phyloP scores from a whole-genome alignment of 2,888 invertebrate species.

The Dolichopus griseipennis region DNA sequence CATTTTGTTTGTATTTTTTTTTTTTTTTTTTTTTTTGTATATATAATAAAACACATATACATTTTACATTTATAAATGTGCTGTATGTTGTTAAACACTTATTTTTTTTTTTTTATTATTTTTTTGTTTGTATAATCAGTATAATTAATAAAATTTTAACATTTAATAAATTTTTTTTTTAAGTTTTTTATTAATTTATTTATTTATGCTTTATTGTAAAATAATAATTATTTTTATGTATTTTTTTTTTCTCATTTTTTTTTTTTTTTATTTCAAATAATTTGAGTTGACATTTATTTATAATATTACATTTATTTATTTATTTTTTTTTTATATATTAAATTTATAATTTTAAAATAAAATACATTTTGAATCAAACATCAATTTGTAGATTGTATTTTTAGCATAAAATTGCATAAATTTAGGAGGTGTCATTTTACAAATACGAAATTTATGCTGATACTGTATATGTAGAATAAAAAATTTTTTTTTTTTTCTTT shows the following conservation, averaged over 20 bases:
- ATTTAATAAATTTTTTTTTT: too few species aligned
- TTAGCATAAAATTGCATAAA: neutral
- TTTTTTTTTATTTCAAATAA: neutral
- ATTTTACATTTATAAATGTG: constrained; percentile 23
- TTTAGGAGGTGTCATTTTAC: neutral
- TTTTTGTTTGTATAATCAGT: too few species aligned
- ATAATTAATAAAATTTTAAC: too few species aligned
- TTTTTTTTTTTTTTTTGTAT: constrained; percentile 19
- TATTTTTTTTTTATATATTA: neutral
- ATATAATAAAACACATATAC: constrained; percentile 16
- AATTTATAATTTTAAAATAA: neutral
- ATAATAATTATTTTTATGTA: constrained; percentile 15
- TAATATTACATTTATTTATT: neutral
- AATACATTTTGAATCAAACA: neutral
- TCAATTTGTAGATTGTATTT: neutral
- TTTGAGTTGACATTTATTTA: constrained; percentile 1
- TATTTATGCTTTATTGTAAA: constrained; percentile 19
- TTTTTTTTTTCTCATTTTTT: neutral
- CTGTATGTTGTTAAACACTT: constrained; percentile 16
- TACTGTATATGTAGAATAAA: too few species aligned
- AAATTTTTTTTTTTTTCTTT: too few species aligned
- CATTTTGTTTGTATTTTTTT: too few species aligned
- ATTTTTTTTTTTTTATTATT: neutral
- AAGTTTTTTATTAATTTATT: too few species aligned
- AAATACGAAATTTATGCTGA: too few species aligned